phyloP scores from a whole-genome alignment of 2,888 invertebrate species.

The Sphinx pinastri region DNA sequence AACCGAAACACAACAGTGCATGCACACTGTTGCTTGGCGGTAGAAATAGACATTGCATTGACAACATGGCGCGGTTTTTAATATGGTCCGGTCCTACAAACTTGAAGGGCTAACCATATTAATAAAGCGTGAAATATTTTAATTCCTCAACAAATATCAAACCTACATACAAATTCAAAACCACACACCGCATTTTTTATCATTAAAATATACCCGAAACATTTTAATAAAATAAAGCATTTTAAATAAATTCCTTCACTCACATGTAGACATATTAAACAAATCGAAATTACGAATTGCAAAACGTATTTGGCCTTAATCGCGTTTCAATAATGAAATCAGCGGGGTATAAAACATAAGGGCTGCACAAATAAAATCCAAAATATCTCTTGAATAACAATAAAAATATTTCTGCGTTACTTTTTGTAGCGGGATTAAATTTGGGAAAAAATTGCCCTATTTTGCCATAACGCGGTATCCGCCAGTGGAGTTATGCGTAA shows the following conservation, averaged over 20 bases:
- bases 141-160: no score
- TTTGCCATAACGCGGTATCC: constrained; percentile 44
- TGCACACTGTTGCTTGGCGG: no score
- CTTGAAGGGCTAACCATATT: no score
- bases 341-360: constrained; percentile 25
- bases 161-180: no score
- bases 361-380: constrained; percentile 25
- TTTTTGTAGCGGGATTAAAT: constrained; percentile 49
- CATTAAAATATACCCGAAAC: no score
- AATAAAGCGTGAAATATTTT: no score
- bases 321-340: constrained; percentile 29
- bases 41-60: no score
- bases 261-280: constrained; percentile 14
- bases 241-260: neutral
- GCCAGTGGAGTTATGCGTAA: constrained; percentile 59
- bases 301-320: constrained; percentile 27
- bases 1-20: no score
- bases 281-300: constrained; percentile 26
- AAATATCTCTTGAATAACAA: constrained; percentile 29
- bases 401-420: constrained; percentile 28
- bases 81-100: no score
- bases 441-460: constrained; percentile 65
- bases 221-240: neutral
- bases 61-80: no score
- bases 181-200: no score